A percentile compares a stretch with the other conserved stretches of the same genome.
phyloP scores from a whole-genome alignment of 2,797 vertebrate genomes.

The Echeneis naucrates region DNA sequence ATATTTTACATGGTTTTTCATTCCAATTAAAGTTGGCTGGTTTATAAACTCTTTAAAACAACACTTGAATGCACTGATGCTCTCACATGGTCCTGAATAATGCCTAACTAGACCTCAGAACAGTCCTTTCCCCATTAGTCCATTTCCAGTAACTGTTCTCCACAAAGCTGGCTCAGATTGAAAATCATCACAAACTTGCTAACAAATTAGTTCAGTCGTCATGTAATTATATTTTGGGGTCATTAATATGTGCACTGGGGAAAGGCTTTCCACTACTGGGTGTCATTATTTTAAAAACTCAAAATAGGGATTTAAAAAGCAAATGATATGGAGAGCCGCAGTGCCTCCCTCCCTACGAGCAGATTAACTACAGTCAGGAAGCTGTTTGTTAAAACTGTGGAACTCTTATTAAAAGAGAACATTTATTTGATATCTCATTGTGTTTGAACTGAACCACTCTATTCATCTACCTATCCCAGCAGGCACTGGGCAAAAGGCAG shows the following conservation, averaged over 20 bases:
- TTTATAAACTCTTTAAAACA: slow-evolving; percentile 39
- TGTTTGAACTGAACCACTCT: slow-evolving; percentile 14
- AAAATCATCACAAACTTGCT: slow-evolving; percentile 48
- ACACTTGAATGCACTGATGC: slow-evolving; percentile 20
- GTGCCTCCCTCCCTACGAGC: slow-evolving; percentile 24
- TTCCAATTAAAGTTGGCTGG: slow-evolving; percentile 31
- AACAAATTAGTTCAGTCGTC: slow-evolving; percentile 54
- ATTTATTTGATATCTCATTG: slow-evolving; percentile 25
- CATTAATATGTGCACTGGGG: slow-evolving; percentile 47
- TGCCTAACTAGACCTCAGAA: slow-evolving; percentile 47
- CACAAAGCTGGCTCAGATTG: slow-evolving; percentile 52
- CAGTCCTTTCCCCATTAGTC: slow-evolving; percentile 46
- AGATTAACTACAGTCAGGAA: slow-evolving; percentile 25
- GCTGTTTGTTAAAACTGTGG: slow-evolving; percentile 34
- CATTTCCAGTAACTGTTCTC: slow-evolving; percentile 56
- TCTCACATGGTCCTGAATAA: slow-evolving; percentile 41
- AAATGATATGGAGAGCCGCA: slow-evolving; percentile 26
- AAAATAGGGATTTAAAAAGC: slow-evolving; percentile 36
- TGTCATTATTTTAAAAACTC: slow-evolving; percentile 46
- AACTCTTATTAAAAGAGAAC: slow-evolving; percentile 19
- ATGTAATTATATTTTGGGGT: slow-evolving; percentile 48
- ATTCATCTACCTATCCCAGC: neutral
- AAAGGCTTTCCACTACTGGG: slow-evolving; percentile 25
- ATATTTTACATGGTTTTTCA: slow-evolving; percentile 1
- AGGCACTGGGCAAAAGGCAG: neutral